Evolutionary conservation across 1,140 invertebrate genomes (phyloP).

Genomic region (Zaprionus ornatus): DNA sequence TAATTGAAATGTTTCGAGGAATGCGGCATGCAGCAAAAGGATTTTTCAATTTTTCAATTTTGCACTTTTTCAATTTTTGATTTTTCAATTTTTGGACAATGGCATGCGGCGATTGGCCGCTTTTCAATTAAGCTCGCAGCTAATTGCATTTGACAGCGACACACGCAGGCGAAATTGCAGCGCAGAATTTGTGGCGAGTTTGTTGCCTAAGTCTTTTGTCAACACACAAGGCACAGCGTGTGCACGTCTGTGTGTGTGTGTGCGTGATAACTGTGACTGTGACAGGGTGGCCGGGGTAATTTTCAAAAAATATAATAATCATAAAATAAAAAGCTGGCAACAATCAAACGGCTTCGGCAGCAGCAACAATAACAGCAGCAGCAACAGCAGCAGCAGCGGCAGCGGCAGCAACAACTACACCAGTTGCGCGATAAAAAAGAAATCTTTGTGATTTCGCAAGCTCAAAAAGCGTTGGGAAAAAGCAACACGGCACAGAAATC

Average conservation of each 20-base stretch:
- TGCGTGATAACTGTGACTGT: conserved; percentile 14
- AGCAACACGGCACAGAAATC: conserved; percentile 61
- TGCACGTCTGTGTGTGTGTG: conserved; percentile 12
- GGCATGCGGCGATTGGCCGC: conserved; percentile 35
- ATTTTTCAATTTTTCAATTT: conserved; percentile 42
- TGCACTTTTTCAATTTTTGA: conserved; percentile 26
- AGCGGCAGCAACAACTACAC: conserved; percentile 19
- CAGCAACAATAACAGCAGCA: conserved; percentile 31
- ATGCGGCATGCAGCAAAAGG: conserved; percentile 36
- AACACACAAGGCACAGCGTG: conserved; percentile 8
- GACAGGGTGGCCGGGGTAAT: conserved; percentile 49
- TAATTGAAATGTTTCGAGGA: conserved; percentile 63
- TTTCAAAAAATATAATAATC: conserved; percentile 76
- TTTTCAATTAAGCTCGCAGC: conserved; percentile 72
- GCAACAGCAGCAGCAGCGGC: neutral
- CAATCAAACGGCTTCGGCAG: conserved; percentile 45
- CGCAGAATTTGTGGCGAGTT: conserved; percentile 41
- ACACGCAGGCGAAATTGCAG: conserved; percentile 43
- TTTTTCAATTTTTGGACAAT: conserved; percentile 45
- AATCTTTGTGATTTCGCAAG: conserved; percentile 77
- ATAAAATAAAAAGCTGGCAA: conserved; percentile 76
- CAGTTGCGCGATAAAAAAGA: conserved; percentile 73
- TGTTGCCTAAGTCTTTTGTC: conserved; percentile 75
- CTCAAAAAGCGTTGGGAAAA: conserved; percentile 72
- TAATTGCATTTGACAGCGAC: conserved; percentile 74